A percentile compares a stretch with the other conserved stretches of the same genome.
These are phyloP conservation scores for Thryonomys swinderianus DNA, from an alignment of 2,113 vertebrate genomes.

Conservation along the genomic window DNA sequence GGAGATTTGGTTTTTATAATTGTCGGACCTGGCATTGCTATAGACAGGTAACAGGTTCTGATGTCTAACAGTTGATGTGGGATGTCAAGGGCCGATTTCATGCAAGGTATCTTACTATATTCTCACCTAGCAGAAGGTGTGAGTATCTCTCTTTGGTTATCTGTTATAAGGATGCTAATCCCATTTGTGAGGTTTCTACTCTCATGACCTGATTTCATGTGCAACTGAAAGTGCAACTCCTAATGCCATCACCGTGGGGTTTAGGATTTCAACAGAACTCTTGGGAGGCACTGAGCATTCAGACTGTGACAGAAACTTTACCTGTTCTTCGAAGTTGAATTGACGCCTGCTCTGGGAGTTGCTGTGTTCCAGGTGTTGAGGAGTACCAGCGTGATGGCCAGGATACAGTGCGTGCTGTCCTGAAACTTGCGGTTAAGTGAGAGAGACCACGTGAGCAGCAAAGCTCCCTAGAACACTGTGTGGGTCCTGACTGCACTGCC, in stretches of 20 bases:
- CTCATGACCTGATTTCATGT: neutral
- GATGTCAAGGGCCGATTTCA: neutral
- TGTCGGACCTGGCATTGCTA: neutral
- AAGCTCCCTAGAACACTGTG: neutral
- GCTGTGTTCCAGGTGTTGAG: neutral
- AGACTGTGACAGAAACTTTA: neutral
- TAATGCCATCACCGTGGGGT: neutral
- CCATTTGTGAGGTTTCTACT: neutral
- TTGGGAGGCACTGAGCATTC: neutral
- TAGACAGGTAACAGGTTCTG: neutral
- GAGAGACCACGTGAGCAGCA: neutral
- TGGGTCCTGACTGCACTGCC: neutral
- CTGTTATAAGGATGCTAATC: neutral
- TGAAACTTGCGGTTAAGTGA: neutral
- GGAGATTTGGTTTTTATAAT: neutral
- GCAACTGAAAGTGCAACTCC: too few species aligned
- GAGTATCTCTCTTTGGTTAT: neutral
- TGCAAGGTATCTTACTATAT: neutral
- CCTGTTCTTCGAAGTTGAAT: neutral
- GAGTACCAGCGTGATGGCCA: neutral
- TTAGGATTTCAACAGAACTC: neutral
- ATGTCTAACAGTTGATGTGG: neutral
- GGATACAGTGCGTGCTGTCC: neutral
- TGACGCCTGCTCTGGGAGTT: neutral
- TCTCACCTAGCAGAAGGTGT: neutral